These are phyloP conservation scores for Siniperca scherzeri DNA, from an alignment of 2,797 vertebrate genomes.

Conservation along the genomic window DNA sequence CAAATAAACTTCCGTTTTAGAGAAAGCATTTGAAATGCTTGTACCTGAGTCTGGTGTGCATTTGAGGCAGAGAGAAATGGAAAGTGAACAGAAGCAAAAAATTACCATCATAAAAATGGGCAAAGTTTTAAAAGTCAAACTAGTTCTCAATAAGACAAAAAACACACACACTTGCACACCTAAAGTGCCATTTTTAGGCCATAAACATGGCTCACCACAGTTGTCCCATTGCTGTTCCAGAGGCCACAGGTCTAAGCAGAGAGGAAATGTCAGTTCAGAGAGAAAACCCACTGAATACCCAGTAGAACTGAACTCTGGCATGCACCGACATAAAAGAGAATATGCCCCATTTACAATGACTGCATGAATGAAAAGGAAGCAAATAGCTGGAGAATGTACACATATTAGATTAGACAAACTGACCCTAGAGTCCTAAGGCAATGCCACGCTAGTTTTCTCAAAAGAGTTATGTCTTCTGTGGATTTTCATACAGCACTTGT, in stretches of 20 bases:
- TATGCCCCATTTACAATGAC: slow-evolving; percentile 38
- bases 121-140: background rate
- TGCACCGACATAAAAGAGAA: slow-evolving; percentile 40
- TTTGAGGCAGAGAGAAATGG: background rate
- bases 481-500: background rate
- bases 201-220: slow-evolving; percentile 13
- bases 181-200: background rate
- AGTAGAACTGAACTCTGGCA: slow-evolving; percentile 48
- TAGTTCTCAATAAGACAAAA: background rate
- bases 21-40: background rate
- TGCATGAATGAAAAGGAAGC: slow-evolving; percentile 38
- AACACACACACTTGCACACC: slow-evolving; percentile 23
- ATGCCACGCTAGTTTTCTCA: slow-evolving; percentile 40
- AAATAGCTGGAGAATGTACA: slow-evolving; percentile 46
- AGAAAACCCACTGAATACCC: slow-evolving; percentile 42
- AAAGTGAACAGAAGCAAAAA: background rate
- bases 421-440: slow-evolving; percentile 18
- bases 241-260: slow-evolving; percentile 33
- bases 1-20: background rate
- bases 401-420: slow-evolving; percentile 51
- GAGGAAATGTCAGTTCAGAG: slow-evolving; percentile 44
- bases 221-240: slow-evolving; percentile 2
- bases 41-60: background rate
- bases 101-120: background rate
- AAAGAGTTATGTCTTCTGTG: slow-evolving; percentile 35